Percentiles rank a stretch among this genome's conserved stretches.
These are phyloP conservation scores for Umimayanthus kanabou DNA, from an alignment of 92 coral and sea anemone species.

Conservation along the genomic window DNA sequence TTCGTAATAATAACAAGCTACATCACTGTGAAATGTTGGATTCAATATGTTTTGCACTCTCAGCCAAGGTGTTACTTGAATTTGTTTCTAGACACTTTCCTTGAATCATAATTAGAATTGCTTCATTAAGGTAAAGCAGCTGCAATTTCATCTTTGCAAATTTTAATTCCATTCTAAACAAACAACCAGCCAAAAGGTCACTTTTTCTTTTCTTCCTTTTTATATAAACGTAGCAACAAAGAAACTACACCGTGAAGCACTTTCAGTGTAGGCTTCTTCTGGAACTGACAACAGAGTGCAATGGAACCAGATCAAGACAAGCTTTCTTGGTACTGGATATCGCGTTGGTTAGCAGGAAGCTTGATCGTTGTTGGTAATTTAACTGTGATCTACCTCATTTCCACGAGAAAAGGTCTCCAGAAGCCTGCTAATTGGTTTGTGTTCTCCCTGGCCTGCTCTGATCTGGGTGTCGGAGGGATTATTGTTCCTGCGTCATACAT, in stretches of 20 bases:
- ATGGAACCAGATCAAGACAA: neutral
- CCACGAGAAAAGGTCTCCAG: neutral
- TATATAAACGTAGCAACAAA: neutral
- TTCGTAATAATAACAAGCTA: too few species aligned
- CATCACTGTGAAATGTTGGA: too few species aligned
- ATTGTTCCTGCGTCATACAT: conserved; percentile 15
- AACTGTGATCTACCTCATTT: conserved; percentile 15
- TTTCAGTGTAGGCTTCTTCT: too few species aligned
- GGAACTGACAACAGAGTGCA: neutral
- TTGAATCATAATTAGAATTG: too few species aligned
- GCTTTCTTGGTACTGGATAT: neutral
- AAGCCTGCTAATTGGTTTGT: conserved; percentile 16
- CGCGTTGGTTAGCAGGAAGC: neutral
- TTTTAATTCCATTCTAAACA: neutral
- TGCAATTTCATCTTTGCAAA: neutral
- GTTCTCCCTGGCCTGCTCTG: neutral
- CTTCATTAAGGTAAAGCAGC: neutral
- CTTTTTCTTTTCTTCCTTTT: neutral
- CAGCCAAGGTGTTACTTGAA: too few species aligned
- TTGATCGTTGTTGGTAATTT: neutral
- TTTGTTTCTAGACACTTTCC: too few species aligned
- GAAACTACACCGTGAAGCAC: neutral
- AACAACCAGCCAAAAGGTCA: neutral
- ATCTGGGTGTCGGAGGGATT: conserved; percentile 7
- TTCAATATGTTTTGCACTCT: too few species aligned